Evolutionary conservation across 2,113 vertebrate genomes (phyloP), one percentile per base, ranked within the genome.

Genomic region (Chascanopsetta lugubris): DNA sequence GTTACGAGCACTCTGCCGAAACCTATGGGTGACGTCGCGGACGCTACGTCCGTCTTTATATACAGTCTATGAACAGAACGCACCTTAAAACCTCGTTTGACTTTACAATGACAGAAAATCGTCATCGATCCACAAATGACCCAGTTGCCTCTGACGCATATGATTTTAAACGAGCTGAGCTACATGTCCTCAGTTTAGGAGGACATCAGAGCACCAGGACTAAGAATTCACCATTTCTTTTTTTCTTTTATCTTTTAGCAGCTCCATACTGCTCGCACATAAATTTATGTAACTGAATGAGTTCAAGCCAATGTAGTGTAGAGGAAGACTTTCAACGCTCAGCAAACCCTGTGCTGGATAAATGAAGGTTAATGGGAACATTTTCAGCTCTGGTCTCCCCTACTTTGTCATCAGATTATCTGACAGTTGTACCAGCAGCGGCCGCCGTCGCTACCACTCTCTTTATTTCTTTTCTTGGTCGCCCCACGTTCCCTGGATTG

Each of bases 401-500:
- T 5, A 9, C 47, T 47, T 11, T 40, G 29, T 42, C 42, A 21
- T 64, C 30, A 59, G 34, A 53, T 25, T 64, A 12, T 40, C 12
- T 21, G 17, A 9, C 8, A 6, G 42, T 74, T 65, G 5, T 46
- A 54, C 50, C 17, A 15, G 43, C 0, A 1, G 57, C 10, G 11
- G 30, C 27, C n/a, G n/a, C n/a, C n/a, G n/a, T n/a, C n/a, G n/a
- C n/a, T n/a, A n/a, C n/a, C n/a, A n/a, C n/a, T 59, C 55, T 67
- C 25, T 60, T 78, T 56, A 64, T 36, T 60, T 43, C 13, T 45
- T 21, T 30, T 50, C 1, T 50, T 58, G 50, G 55, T 63, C 40
- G 12, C 30, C 38, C 72, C 54, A 61, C 60, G 48, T 69, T 75
- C 55, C 61, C 26, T 48, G 30, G 63, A 63, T 75, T 51, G 12